These are phyloP conservation scores for Druceiella hillmani DNA, from an alignment of 2,888 invertebrate genomes.

Conservation along the genomic window DNA sequence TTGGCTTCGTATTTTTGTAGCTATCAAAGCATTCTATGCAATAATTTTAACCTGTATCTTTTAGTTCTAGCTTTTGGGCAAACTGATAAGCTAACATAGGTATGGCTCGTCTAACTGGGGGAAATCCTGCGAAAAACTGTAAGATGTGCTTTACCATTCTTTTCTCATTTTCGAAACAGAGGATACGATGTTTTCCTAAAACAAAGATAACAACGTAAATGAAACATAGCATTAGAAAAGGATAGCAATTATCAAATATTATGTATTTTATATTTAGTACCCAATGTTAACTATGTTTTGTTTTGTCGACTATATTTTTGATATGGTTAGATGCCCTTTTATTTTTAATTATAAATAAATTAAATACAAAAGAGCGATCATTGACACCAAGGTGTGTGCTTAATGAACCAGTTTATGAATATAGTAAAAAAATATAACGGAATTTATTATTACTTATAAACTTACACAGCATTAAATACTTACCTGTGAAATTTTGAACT, in stretches of 20 bases:
- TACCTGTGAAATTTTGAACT: constrained; percentile 16
- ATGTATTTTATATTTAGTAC: no score
- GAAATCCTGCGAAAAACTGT: constrained; percentile 22
- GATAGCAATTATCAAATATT: no score
- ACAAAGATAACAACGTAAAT: no score
- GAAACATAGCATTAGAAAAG: no score
- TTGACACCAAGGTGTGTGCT: constrained; percentile 15
- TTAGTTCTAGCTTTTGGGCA: constrained; percentile 23
- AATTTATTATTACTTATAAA: constrained; percentile 16
- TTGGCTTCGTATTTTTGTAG: no score
- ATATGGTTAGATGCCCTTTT: constrained; percentile 19
- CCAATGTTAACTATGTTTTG: no score
- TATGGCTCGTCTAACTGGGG: no score
- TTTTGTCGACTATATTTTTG: constrained; percentile 6
- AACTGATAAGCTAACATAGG: constrained; percentile 27
- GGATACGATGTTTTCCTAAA: constrained; percentile 9
- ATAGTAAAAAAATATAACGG: constrained; percentile 15
- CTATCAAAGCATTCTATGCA: no score
- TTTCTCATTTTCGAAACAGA: constrained; percentile 18
- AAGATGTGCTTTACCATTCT: constrained; percentile 20
- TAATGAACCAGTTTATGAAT: constrained; percentile 16
- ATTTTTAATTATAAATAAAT: constrained; percentile 20
- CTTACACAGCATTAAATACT: constrained; percentile 12
- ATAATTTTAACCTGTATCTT: no score
- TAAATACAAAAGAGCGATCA: constrained; percentile 14